phyloP scores from a whole-genome alignment of 2,797 vertebrate genomes.

The Crax fasciolata region DNA sequence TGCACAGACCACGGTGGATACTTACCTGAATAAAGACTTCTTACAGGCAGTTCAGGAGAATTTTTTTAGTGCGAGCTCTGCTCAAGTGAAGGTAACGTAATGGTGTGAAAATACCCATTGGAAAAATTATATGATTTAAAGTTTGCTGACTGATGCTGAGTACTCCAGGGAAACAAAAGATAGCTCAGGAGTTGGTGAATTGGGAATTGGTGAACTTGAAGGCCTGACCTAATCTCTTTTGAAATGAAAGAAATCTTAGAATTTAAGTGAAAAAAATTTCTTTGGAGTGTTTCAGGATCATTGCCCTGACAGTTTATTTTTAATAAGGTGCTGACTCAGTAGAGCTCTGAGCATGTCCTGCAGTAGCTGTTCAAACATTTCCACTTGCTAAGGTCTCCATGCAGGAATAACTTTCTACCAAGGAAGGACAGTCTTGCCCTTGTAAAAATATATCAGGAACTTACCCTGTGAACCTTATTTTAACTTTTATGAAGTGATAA shows the following conservation, averaged over 20 bases:
- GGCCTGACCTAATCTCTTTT: background rate
- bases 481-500: background rate
- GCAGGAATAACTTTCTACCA: background rate
- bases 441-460: background rate
- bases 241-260: background rate
- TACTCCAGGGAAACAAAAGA: background rate
- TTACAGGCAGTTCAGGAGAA: conserved; percentile 83
- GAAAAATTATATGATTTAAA: background rate
- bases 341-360: background rate
- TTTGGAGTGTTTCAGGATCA: background rate
- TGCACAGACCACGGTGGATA: conserved; percentile 52
- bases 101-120: background rate
- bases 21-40: conserved; percentile 82
- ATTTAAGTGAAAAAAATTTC: background rate
- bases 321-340: background rate
- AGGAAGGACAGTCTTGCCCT: background rate
- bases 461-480: background rate
- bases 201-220: background rate
- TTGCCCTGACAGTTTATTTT: background rate
- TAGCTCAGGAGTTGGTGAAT: background rate
- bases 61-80: conserved; percentile 71
- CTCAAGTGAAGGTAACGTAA: conserved; percentile 87
- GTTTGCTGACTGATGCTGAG: background rate
- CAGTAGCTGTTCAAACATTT: background rate
- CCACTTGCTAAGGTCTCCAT: background rate